phyloP scores from a whole-genome alignment of 2,113 vertebrate species.

The Ahaetulla prasina region DNA sequence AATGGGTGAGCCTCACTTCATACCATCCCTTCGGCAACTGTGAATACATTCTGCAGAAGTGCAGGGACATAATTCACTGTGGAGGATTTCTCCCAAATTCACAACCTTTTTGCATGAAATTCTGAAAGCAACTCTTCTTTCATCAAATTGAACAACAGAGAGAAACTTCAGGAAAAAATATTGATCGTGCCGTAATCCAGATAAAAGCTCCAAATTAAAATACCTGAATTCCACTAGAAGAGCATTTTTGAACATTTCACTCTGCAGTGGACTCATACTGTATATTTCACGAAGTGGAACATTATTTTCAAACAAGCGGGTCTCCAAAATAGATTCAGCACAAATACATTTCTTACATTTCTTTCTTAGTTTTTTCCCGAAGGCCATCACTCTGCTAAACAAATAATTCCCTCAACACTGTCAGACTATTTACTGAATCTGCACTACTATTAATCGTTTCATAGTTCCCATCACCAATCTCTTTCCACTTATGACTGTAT shows the following conservation, averaged over 20 bases:
- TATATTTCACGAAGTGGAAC: neutral
- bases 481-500: too few relatives aligned
- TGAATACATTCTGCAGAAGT: neutral
- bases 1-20: neutral
- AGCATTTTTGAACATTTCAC: neutral
- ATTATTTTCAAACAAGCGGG: accelerated
- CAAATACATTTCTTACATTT: constrained; percentile 5
- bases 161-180: neutral
- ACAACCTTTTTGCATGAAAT: neutral
- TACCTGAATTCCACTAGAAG: neutral
- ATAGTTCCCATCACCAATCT: too few relatives aligned
- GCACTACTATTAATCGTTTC: too few relatives aligned
- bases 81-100: neutral
- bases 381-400: too few relatives aligned
- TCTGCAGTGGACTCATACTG: neutral
- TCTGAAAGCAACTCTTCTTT: neutral
- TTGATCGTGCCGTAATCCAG: neutral
- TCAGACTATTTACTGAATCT: too few relatives aligned
- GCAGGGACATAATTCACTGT: neutral
- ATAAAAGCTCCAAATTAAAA: neutral
- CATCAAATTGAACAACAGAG: neutral
- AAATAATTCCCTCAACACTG: too few relatives aligned
- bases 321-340: neutral
- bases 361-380: too few relatives aligned
- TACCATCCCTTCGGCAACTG: neutral